These are phyloP conservation scores for Albula goreensis DNA, from an alignment of 2,113 vertebrate species.

Conservation along the genomic window DNA sequence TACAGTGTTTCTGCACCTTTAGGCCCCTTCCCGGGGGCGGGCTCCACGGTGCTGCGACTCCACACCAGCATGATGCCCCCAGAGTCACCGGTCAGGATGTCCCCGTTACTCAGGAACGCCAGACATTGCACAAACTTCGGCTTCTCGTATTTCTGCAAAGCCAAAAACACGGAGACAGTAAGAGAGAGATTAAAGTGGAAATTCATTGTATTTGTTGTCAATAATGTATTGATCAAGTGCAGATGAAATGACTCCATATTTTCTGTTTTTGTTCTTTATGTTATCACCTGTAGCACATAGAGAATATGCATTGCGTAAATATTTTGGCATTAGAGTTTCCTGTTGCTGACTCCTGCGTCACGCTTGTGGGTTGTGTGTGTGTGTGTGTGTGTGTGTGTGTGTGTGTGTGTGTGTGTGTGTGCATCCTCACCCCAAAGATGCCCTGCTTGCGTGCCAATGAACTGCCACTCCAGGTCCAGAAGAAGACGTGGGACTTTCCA, in stretches of 20 bases:
- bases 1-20: slow-evolving; percentile 75
- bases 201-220: too few species aligned
- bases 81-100: slow-evolving; percentile 94
- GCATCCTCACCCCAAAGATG: slow-evolving; percentile 88
- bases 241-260: too few species aligned
- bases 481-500: slow-evolving; percentile 98
- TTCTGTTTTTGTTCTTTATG: too few species aligned
- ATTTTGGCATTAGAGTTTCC: too few species aligned
- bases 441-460: slow-evolving; percentile 93
- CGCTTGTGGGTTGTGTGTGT: neutral
- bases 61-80: slow-evolving; percentile 91
- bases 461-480: slow-evolving; percentile 94
- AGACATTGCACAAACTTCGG: slow-evolving; percentile 96
- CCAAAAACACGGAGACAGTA: neutral
- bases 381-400: neutral
- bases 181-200: neutral
- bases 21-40: slow-evolving; percentile 85
- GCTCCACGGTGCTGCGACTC: slow-evolving; percentile 84
- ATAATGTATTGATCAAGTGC: too few species aligned
- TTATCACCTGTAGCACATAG: neutral
- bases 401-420: too few species aligned
- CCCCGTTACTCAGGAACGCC: slow-evolving; percentile 88
- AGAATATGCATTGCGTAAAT: too few species aligned
- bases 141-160: slow-evolving; percentile 94
- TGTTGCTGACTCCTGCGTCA: too few species aligned